A percentile compares a stretch with the other conserved stretches of the same genome.
phyloP scores from a whole-genome alignment of 2,797 vertebrate genomes.

The Pterois miles region DNA sequence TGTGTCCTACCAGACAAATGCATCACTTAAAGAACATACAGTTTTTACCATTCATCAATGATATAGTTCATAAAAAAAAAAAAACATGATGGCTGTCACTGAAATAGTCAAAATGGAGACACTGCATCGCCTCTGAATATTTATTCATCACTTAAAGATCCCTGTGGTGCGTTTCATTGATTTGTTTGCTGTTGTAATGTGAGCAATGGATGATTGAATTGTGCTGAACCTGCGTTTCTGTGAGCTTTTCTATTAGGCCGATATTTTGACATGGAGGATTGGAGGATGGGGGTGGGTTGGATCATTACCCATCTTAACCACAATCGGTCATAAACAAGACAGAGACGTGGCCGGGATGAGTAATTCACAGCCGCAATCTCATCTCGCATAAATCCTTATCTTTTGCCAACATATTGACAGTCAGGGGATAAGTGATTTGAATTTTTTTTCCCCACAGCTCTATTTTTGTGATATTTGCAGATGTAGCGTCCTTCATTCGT shows the following conservation, averaged over 20 bases:
- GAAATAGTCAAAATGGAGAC: slow-evolving; percentile 35
- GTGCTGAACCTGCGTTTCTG: slow-evolving; percentile 65
- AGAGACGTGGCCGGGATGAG: slow-evolving; percentile 51
- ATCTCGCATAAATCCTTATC: slow-evolving; percentile 65
- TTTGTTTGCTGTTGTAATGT: slow-evolving; percentile 64
- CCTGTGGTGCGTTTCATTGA: slow-evolving; percentile 64
- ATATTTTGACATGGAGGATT: slow-evolving; percentile 56
- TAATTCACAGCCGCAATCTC: slow-evolving; percentile 60
- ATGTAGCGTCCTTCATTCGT: not conserved
- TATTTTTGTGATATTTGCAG: slow-evolving; percentile 46
- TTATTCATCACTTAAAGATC: slow-evolving; percentile 51
- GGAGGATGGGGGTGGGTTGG: slow-evolving; percentile 15
- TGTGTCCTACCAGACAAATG: slow-evolving; percentile 20
- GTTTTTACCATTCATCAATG: slow-evolving; percentile 18
- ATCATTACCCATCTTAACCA: slow-evolving; percentile 64
- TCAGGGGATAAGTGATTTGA: slow-evolving; percentile 62
- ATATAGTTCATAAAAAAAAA: slow-evolving; percentile 14
- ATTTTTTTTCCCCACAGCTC: slow-evolving; percentile 23
- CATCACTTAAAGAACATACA: slow-evolving; percentile 29
- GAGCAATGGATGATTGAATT: slow-evolving; percentile 65
- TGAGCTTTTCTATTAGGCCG: slow-evolving; percentile 47
- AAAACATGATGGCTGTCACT: slow-evolving; percentile 4
- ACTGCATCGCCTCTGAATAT: slow-evolving; percentile 38
- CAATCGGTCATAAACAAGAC: slow-evolving; percentile 65
- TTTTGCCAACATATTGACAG: slow-evolving; percentile 57